phyloP scores from a whole-genome alignment of 2,888 invertebrate species.

The Agrotis exclamationis region DNA sequence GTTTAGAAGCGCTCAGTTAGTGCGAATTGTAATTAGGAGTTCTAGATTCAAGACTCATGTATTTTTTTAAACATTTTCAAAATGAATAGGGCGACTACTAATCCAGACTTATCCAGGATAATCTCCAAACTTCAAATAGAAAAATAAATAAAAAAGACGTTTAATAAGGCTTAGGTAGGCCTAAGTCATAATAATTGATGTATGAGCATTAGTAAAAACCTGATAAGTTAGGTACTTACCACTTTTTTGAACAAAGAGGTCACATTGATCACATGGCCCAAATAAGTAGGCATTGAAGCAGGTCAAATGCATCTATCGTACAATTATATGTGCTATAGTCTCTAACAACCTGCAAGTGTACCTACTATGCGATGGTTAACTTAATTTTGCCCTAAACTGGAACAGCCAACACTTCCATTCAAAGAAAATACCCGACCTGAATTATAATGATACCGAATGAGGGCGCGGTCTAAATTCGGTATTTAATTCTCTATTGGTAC shows the following conservation, averaged over 20 bases:
- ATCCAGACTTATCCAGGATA: neutral
- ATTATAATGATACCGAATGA: conserved; percentile 61
- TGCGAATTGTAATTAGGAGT: too few species aligned
- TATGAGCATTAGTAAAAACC: too few species aligned
- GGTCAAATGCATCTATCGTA: neutral
- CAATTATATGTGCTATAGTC: too few species aligned
- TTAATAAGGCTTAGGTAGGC: neutral
- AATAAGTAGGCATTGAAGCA: neutral
- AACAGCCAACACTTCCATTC: conserved; percentile 37
- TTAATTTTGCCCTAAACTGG: conserved; percentile 48
- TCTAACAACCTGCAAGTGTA: neutral
- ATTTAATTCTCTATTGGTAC: conserved; percentile 60
- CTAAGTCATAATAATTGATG: too few species aligned
- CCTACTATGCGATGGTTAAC: conserved; percentile 23
- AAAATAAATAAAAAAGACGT: too few species aligned
- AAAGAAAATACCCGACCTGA: conserved; percentile 48
- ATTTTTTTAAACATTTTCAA: neutral
- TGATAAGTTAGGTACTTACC: too few species aligned
- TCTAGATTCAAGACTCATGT: too few species aligned
- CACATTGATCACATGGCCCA: neutral
- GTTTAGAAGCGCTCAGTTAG: too few species aligned
- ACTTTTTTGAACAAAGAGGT: too few species aligned
- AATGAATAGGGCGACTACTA: neutral
- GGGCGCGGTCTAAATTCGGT: conserved; percentile 62
- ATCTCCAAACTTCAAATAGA: neutral